Evolutionary conservation across 2,113 vertebrate species (phyloP), one percentile per base, ranked within the genome.

Genomic region (Pantherophis guttatus): DNA sequence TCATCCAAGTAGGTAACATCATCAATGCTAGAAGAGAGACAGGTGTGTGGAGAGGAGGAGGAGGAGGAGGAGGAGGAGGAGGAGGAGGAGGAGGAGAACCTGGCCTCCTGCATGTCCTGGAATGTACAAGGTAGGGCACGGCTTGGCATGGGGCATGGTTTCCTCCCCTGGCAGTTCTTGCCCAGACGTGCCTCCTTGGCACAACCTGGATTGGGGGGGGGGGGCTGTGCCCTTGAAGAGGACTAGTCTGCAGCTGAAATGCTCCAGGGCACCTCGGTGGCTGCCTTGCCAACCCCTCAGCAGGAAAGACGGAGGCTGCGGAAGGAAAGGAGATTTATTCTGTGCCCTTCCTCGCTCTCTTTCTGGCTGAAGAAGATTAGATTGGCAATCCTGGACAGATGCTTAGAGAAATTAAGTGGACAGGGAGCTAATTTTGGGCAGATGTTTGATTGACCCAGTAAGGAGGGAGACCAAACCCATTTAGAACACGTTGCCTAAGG

Each of bases 161-260:
- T 94, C 53, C 33, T 94, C 93, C 91, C 90, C 91, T 95, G 93
- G 52, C 10, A 55, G 87, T 96, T 75, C 91, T 93, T 39, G 24
- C 87, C 23, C 1, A 55, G 58, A 39, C 88, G n/a, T 89, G 86
- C 15, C 94, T 93, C 21, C 7, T 92, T 92, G 92, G 62, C 0
- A 29, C 23, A 55, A n/a, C 44, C 54, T 53, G 59, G 12, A 53
- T 7, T 0, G 54, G 11, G 13, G 12, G 12, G 2, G 6, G 7
- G 26, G 44, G 70, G 55, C n/a, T 11, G 39, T 0, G 21, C 48
- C 50, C 33, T 39, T n/a, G 58, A 15, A 53, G 75, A 5, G 15
- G 57, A 26, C 39, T 17, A 57, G 29, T 62, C 0, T 89, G 8
- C 7, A 1, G 12, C 70, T 50, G 29, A 70, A 88, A 91, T 24